phyloP scores from a whole-genome alignment of 1,140 invertebrate species.

The Epicauta chinensis region DNA sequence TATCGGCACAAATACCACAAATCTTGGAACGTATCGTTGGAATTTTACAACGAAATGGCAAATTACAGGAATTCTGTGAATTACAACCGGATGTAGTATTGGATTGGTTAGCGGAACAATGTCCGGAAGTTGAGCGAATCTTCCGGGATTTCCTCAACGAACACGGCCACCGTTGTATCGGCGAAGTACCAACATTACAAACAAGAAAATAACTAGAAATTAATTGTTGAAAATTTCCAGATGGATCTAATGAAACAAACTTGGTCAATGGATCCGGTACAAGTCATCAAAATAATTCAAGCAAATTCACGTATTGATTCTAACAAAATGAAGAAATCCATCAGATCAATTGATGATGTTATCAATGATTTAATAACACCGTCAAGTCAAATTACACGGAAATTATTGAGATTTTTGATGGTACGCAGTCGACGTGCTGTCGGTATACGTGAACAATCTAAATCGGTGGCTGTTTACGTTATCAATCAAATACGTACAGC shows the following conservation, averaged over 20 bases:
- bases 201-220: too few relatives aligned
- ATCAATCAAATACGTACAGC: conserved; percentile 44
- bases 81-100: conserved; percentile 48
- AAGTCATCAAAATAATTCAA: conserved; percentile 57
- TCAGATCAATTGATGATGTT: conserved; percentile 39
- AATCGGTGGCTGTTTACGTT: conserved; percentile 33
- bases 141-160: conserved; percentile 58
- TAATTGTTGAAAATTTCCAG: conserved; percentile 44
- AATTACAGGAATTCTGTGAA: conserved; percentile 49
- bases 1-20: conserved; percentile 61
- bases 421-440: conserved; percentile 56
- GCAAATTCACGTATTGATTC: conserved; percentile 40
- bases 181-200: too few relatives aligned
- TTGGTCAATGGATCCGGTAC: conserved; percentile 58
- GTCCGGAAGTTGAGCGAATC: conserved; percentile 44
- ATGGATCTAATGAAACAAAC: conserved; percentile 60
- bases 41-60: conserved; percentile 46
- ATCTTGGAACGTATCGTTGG: conserved; percentile 49
- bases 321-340: conserved; percentile 25
- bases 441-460: conserved; percentile 57
- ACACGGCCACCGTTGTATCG: conserved; percentile 67
- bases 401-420: conserved; percentile 49
- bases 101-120: conserved; percentile 53
- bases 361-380: conserved; percentile 45
- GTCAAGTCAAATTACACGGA: conserved; percentile 44